phyloP scores from a whole-genome alignment of 2,113 vertebrate genomes.

The Cygnus atratus region DNA sequence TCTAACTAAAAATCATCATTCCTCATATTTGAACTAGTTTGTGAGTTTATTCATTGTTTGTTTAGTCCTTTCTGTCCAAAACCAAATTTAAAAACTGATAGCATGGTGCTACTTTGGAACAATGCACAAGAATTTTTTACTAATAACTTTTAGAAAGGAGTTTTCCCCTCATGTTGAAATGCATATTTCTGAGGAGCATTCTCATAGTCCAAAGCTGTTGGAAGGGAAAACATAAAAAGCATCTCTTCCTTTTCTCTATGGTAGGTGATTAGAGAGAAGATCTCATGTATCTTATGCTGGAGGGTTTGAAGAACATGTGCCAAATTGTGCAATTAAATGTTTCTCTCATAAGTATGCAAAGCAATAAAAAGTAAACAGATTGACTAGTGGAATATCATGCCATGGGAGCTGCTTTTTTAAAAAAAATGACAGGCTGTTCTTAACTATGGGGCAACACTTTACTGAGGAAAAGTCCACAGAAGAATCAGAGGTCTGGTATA shows the following conservation, averaged over 20 bases:
- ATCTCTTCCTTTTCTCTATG: neutral
- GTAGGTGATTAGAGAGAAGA: neutral
- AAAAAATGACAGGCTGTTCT: neutral
- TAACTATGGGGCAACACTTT: neutral
- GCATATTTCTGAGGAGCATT: constrained; percentile 38
- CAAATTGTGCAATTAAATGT: constrained; percentile 20
- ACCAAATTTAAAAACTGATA: neutral
- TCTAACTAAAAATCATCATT: neutral
- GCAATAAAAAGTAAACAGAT: constrained; percentile 10
- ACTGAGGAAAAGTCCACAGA: neutral
- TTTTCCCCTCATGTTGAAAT: constrained; percentile 54
- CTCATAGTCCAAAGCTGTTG: constrained; percentile 26
- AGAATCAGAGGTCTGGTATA: neutral
- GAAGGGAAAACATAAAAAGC: constrained; percentile 2
- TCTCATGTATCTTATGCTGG: neutral
- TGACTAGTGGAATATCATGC: neutral
- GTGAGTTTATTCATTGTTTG: neutral
- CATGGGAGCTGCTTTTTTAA: neutral
- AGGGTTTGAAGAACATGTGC: neutral
- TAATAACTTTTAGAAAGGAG: constrained; percentile 36
- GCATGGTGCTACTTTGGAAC: neutral
- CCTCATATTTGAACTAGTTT: neutral
- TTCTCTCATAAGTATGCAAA: constrained; percentile 7
- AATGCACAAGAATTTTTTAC: constrained; percentile 21
- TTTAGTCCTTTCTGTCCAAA: neutral